phyloP scores from a whole-genome alignment of 2,888 invertebrate genomes.

The Tetheella fluctuosa region DNA sequence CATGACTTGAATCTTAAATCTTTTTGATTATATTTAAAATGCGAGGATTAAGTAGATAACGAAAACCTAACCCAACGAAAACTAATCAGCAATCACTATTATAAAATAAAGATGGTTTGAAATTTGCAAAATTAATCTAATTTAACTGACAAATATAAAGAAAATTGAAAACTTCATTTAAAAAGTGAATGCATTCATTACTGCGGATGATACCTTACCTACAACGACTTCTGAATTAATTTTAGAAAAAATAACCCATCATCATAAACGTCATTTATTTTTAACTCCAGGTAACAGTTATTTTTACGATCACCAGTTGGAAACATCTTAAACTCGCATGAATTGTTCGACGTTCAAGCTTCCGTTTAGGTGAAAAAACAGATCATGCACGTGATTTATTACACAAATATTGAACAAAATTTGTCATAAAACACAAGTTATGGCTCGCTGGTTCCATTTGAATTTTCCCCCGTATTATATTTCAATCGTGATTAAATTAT shows the following conservation, averaged over 20 bases:
- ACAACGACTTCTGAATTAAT: background rate
- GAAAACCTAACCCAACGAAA: too few relatives aligned
- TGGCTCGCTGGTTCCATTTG: conserved; percentile 50
- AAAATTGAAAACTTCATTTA: too few relatives aligned
- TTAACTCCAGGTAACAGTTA: conserved; percentile 12
- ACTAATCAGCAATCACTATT: too few relatives aligned
- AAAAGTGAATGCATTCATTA: too few relatives aligned
- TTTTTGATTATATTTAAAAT: too few relatives aligned
- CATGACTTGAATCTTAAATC: too few relatives aligned
- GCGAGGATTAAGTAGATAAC: too few relatives aligned
- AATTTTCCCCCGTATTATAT: conserved; percentile 56
- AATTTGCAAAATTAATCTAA: too few relatives aligned
- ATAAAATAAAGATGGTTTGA: too few relatives aligned
- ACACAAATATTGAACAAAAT: conserved; percentile 71
- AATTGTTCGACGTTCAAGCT: conserved; percentile 42
- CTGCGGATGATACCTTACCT: too few relatives aligned
- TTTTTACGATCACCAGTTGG: conserved; percentile 22
- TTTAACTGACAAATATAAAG: too few relatives aligned
- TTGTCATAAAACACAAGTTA: conserved; percentile 71
- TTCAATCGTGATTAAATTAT: conserved; percentile 67
- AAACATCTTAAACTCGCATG: conserved; percentile 28
- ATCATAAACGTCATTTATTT: background rate
- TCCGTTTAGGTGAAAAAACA: conserved; percentile 59
- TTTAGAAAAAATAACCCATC: background rate
- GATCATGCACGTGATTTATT: conserved; percentile 67